Evolutionary conservation across 2,888 invertebrate genomes (phyloP).

Genomic region (Drosophila emarginata): DNA sequence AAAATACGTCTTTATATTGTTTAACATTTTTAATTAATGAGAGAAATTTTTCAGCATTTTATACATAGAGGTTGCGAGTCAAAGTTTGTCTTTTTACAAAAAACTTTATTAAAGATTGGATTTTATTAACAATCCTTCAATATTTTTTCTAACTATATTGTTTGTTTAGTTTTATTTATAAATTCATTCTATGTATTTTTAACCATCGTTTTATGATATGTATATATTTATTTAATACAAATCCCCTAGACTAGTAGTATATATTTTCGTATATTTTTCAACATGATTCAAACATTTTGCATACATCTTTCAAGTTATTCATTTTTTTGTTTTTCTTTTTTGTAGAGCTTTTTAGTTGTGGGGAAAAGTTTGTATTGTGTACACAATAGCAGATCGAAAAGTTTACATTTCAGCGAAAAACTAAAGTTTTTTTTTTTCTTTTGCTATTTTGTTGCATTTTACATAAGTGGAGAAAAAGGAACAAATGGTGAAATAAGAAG

Average conservation of each 20-base stretch:
- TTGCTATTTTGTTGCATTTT: not conserved
- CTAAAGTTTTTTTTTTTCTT: not conserved
- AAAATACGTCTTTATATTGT: no score
- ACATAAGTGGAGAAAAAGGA: not conserved
- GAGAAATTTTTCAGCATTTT: no score
- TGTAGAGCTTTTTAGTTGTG: not conserved
- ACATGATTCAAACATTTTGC: not conserved
- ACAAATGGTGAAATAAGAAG: not conserved
- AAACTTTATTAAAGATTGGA: no score
- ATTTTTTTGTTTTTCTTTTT: not conserved
- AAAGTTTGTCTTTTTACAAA: no score
- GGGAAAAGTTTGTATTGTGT: slow-evolving; percentile 1
- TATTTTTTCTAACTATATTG: no score
- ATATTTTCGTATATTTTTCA: not conserved
- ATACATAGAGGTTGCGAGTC: no score
- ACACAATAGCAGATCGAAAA: slow-evolving; percentile 9
- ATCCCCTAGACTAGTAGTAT: not conserved
- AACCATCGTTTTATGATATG: not conserved
- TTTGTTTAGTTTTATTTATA: no score
- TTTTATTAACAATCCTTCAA: no score
- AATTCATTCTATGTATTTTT: not conserved
- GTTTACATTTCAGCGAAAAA: slow-evolving; percentile 13
- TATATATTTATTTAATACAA: not conserved
- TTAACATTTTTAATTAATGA: no score
- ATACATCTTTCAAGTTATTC: slow-evolving; percentile 1